Evolutionary conservation across 2,797 vertebrate species (phyloP), one percentile per base, ranked within the genome.

Genomic region (Galagoides demidoff): DNA sequence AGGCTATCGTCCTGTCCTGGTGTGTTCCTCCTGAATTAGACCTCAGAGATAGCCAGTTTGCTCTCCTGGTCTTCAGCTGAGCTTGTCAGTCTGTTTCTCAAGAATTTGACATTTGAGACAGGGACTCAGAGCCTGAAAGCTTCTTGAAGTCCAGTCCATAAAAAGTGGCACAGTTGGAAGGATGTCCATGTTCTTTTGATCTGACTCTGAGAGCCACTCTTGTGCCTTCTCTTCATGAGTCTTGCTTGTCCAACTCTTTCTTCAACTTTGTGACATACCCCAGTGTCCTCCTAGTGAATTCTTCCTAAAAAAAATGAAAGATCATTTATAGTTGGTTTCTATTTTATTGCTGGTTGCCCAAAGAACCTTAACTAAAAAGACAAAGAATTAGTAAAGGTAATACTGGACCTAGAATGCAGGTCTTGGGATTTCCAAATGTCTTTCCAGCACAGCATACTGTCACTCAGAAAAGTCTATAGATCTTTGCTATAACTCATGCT

Each of bases 311-410:
- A 59, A 85, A 84, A 82, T 6, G 34, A 20, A 85, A 70, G 31
- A 34, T 78, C 8, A 39, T 71, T 88, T 88, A 63, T 17, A 93
- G 19, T 70, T 93, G 78, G 52, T 74, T 71, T 95, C 63, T 63
- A 52, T 71, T 95, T 59, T 63, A 52, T 31, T 85, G 20, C n/a
- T 81, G 34, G 57, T 34, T 92, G 83, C 7, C 20, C 52, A 88
- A 64, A 70, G 34, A 86, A 39, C 2, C 55, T 63, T 81, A 49
- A 81, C 34, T 85, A 10, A 86, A 74, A 45, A 85, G 71, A 66
- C 20, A 27, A 13, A 37, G 49, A 71, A 57, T 68, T 59, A 23
- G 45, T 81, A 74, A 85, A 23, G 68, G 14, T 6, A 31, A n/a
- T 43, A 29, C 13, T 92, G 45, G 2, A n/a, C 1, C 34, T n/a